These are phyloP conservation scores for Orthosia cruda DNA, from an alignment of 2,888 invertebrate genomes.

Conservation along the genomic window DNA sequence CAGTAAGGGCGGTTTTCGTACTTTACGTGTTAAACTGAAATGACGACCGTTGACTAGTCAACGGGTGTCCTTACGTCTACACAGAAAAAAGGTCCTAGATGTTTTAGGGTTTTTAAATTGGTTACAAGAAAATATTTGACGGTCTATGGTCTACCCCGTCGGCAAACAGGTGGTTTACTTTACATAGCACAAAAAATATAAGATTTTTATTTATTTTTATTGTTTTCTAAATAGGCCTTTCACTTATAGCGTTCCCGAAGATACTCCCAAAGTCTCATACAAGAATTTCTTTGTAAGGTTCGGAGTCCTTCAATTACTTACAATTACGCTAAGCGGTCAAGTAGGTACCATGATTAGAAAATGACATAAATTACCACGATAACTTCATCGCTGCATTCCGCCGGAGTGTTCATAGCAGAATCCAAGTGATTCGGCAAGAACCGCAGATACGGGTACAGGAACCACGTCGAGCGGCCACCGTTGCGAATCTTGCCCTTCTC, in stretches of 20 bases:
- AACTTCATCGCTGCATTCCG: constrained; percentile 21
- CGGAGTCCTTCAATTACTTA: background rate
- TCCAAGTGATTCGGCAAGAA: constrained; percentile 83
- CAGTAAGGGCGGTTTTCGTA: background rate
- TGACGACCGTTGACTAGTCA: too few species aligned
- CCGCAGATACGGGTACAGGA: constrained; percentile 81
- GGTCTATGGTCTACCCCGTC: too few species aligned
- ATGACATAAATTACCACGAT: constrained; percentile 33
- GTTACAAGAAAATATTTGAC: too few species aligned
- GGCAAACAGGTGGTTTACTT: too few species aligned
- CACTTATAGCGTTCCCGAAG: too few species aligned
- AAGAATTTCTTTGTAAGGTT: background rate
- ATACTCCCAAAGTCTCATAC: too few species aligned
- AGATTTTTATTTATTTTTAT: too few species aligned
- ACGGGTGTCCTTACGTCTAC: background rate
- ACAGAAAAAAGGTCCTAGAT: background rate
- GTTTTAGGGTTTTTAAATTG: too few species aligned
- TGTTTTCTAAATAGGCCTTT: too few species aligned
- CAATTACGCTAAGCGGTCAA: too few species aligned
- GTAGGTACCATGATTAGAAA: background rate
- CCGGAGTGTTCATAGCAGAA: constrained; percentile 29
- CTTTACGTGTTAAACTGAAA: background rate
- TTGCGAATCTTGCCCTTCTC: constrained; percentile 83
- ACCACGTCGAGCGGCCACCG: constrained; percentile 83
- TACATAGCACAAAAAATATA: too few species aligned